These are phyloP conservation scores for Pitta sordida DNA, from an alignment of 2,113 vertebrate genomes.

Conservation along the genomic window DNA sequence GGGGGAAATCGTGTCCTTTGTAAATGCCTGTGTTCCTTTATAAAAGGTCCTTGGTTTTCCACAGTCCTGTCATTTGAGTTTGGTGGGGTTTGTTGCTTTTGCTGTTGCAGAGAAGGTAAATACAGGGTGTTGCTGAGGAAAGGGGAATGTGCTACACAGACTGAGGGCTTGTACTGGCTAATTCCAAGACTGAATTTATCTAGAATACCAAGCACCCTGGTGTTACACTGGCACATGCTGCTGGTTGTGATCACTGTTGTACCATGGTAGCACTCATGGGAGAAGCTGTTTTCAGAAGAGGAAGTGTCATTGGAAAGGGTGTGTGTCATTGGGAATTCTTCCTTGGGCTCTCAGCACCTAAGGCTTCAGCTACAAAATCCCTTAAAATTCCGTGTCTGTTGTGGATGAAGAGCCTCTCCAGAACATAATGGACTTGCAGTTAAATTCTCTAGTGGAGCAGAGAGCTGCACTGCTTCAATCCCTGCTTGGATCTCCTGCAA, in stretches of 20 bases:
- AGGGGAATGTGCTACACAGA: rapidly evolving
- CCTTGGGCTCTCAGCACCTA: not conserved
- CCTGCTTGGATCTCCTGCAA: rapidly evolving
- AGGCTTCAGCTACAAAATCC: not conserved
- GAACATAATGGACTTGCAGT: not conserved
- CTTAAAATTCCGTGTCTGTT: not conserved
- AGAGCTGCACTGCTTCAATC: not conserved
- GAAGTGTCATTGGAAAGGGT: not conserved
- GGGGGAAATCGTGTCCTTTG: not conserved
- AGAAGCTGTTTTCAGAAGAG: not conserved
- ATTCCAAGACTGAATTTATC: not conserved
- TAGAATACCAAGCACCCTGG: not conserved
- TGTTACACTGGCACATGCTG: rapidly evolving
- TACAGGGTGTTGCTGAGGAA: not conserved
- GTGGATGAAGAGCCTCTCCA: not conserved
- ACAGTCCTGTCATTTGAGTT: not conserved
- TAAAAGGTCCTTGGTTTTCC: not conserved
- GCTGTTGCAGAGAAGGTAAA: not conserved
- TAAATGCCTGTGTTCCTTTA: not conserved
- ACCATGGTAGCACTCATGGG: rapidly evolving
- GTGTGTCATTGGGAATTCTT: not conserved
- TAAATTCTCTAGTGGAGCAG: not conserved
- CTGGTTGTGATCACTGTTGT: not conserved
- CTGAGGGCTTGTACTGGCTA: not conserved
- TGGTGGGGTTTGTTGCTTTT: not conserved